phyloP scores from a whole-genome alignment of 2,797 vertebrate species.

The Sebastes matsubarae region DNA sequence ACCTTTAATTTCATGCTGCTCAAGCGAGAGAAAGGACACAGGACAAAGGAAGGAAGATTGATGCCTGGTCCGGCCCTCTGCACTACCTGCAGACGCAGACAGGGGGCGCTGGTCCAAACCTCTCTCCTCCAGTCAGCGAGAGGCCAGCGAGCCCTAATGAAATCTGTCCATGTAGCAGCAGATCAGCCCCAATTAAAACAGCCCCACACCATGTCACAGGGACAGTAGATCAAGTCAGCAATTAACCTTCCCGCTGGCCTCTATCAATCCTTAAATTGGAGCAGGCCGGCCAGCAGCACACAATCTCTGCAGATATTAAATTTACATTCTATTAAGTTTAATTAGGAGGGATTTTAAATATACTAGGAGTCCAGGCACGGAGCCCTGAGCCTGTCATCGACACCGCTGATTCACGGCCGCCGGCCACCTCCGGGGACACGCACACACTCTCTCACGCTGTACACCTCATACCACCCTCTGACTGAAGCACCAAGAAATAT shows the following conservation, averaged over 20 bases:
- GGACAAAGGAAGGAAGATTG: slow-evolving; percentile 83
- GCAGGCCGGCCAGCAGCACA: slow-evolving; percentile 65
- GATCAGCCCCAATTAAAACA: slow-evolving; percentile 85
- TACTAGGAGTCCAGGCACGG: slow-evolving; percentile 80
- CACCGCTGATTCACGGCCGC: slow-evolving; percentile 73
- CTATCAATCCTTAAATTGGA: slow-evolving; percentile 85
- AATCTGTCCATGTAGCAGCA: slow-evolving; percentile 76
- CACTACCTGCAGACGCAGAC: slow-evolving; percentile 42
- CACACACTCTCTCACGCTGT: neutral
- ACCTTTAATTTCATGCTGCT: slow-evolving; percentile 86
- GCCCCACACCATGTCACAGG: slow-evolving; percentile 80
- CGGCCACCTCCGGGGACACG: slow-evolving; percentile 36
- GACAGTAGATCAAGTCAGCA: slow-evolving; percentile 88
- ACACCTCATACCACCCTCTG: slow-evolving; percentile 17
- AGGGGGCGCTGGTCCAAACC: slow-evolving; percentile 63
- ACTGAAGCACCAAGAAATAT: neutral
- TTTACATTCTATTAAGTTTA: slow-evolving; percentile 90
- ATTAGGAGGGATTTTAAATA: slow-evolving; percentile 89
- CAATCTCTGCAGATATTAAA: slow-evolving; percentile 85
- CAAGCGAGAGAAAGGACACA: slow-evolving; percentile 77
- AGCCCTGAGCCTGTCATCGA: slow-evolving; percentile 76
- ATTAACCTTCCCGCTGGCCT: slow-evolving; percentile 84
- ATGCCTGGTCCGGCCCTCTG: slow-evolving; percentile 61
- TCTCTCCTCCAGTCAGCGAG: slow-evolving; percentile 7
- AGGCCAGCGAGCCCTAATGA: slow-evolving; percentile 73